Conservation (phyloP, 2,888 invertebrate genomes). For the Lamellibrachia columna region DNA sequence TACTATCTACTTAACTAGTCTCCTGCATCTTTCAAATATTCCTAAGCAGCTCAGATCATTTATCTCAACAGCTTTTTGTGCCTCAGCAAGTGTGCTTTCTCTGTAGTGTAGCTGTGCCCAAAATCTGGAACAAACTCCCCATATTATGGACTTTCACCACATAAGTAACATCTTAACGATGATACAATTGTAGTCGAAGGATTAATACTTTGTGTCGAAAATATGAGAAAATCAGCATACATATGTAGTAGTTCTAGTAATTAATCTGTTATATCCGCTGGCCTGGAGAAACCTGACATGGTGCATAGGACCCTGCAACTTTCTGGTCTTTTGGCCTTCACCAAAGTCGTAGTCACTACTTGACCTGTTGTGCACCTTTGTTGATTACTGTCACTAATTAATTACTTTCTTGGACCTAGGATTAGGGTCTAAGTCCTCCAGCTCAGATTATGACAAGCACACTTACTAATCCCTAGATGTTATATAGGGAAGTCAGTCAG, state of each 20-base stretch:
- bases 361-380: not conserved
- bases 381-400: not conserved
- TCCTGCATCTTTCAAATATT: no score
- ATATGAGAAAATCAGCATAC: not conserved
- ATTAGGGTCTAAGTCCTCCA: not conserved
- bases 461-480: conserved; percentile 16
- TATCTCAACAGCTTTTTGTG: no score
- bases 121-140: no score
- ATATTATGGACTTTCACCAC: no score
- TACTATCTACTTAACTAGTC: no score
- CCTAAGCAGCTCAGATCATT: no score
- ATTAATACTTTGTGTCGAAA: not conserved
- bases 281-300: not conserved
- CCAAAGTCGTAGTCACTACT: not conserved
- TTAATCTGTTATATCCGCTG: not conserved
- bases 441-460: not conserved
- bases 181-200: no score
- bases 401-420: not conserved
- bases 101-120: no score
- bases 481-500: not conserved
- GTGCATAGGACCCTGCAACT: not conserved
- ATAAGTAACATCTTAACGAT: no score
- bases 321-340: not conserved
- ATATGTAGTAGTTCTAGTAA: not conserved
- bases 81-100: no score